Conservation (phyloP, 2,113 vertebrate species). For the Buteo buteo region DNA sequence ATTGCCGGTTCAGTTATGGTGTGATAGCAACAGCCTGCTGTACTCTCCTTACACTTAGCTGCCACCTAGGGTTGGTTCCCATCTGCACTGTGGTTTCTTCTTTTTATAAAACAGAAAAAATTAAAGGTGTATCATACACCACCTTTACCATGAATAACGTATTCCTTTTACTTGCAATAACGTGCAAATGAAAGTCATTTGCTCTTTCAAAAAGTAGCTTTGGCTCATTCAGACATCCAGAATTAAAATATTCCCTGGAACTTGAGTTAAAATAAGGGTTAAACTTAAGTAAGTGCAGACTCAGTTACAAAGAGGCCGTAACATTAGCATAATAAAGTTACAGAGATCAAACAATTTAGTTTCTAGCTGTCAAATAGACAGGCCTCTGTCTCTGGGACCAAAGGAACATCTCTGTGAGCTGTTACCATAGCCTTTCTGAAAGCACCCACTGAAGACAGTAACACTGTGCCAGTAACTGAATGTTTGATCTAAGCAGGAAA, state of each 20-base stretch:
- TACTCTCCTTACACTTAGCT: background rate
- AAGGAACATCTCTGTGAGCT: background rate
- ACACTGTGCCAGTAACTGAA: background rate
- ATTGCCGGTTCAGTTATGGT: background rate
- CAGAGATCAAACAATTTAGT: background rate
- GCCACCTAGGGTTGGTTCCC: background rate
- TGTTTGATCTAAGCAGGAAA: background rate
- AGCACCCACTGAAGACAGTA: background rate
- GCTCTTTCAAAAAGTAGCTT: background rate
- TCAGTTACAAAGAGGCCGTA: background rate
- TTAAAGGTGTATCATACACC: background rate
- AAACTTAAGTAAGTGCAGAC: background rate
- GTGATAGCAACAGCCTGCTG: background rate
- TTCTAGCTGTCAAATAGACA: background rate
- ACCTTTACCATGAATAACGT: rapidly evolving
- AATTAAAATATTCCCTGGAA: background rate
- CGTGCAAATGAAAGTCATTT: background rate
- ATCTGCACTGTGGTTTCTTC: background rate
- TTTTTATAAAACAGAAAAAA: background rate
- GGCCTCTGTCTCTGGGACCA: background rate
- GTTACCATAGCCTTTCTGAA: background rate
- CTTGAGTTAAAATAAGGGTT: background rate
- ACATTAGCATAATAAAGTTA: background rate
- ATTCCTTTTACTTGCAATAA: background rate
- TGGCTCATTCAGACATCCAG: background rate